These are phyloP conservation scores for Gavialis gangeticus DNA, from an alignment of 2,113 vertebrate species.

Conservation along the genomic window DNA sequence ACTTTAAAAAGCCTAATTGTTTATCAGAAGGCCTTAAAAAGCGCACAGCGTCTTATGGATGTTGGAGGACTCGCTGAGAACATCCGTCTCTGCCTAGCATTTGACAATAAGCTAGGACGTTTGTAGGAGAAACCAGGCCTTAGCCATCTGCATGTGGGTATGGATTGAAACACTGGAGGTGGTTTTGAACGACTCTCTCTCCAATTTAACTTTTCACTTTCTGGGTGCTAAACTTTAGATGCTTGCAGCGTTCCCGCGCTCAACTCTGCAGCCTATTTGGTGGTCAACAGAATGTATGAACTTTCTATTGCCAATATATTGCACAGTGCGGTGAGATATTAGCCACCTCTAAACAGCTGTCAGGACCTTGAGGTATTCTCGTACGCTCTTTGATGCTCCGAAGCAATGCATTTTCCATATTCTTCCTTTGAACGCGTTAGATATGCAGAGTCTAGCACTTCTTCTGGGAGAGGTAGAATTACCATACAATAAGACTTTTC, in stretches of 20 bases:
- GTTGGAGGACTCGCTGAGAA: conserved; percentile 26
- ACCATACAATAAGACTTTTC: conserved; percentile 67
- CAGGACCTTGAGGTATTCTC: conserved; percentile 67
- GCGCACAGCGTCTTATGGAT: conserved; percentile 28
- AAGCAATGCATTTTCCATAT: conserved; percentile 63
- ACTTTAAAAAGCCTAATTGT: conserved; percentile 53
- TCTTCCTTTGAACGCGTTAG: conserved; percentile 69
- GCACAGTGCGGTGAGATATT: conserved; percentile 60
- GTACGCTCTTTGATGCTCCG: conserved; percentile 70
- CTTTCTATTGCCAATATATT: conserved; percentile 51
- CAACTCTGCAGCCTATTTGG: neutral
- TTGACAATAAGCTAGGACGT: neutral
- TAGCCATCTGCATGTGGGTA: conserved; percentile 18
- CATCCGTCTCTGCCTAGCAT: neutral
- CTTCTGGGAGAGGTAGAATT: conserved; percentile 61
- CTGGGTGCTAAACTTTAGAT: neutral
- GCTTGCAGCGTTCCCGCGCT: neutral
- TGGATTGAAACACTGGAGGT: neutral
- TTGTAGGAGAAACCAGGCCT: neutral
- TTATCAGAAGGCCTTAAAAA: conserved; percentile 39
- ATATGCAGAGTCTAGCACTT: conserved; percentile 72
- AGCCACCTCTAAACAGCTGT: conserved; percentile 50
- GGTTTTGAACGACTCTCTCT: conserved; percentile 27
- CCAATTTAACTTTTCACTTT: conserved; percentile 42
- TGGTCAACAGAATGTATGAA: conserved; percentile 12